Conservation (phyloP, 1,140 invertebrate species). For the Leptopilina clavipes region DNA sequence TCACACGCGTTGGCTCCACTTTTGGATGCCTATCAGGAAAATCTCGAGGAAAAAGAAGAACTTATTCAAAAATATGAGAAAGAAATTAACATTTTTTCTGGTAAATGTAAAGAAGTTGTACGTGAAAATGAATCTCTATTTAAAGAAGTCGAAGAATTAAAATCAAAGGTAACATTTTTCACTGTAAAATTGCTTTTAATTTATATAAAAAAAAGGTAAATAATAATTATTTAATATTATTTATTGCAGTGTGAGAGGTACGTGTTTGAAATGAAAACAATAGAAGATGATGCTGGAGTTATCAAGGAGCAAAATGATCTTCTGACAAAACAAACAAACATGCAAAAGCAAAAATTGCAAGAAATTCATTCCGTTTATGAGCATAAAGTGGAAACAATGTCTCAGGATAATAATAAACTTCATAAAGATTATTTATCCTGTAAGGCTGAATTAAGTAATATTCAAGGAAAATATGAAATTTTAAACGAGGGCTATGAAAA, state of each 20-base stretch:
- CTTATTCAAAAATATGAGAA: slow-evolving; percentile 78
- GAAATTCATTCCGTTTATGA: slow-evolving; percentile 79
- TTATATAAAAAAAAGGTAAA: neutral
- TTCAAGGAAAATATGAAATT: slow-evolving; percentile 76
- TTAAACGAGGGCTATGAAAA: slow-evolving; percentile 75
- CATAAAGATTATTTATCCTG: slow-evolving; percentile 76
- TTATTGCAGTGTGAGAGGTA: slow-evolving; percentile 66
- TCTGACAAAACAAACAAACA: slow-evolving; percentile 71
- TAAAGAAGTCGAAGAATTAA: slow-evolving; percentile 75
- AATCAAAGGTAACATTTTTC: slow-evolving; percentile 76
- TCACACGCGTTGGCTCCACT: slow-evolving; percentile 78
- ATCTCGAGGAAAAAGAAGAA: slow-evolving; percentile 79
- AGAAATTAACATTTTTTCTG: slow-evolving; percentile 78
- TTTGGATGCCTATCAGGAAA: slow-evolving; percentile 81
- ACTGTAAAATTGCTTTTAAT: too few relatives aligned
- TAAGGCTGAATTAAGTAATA: slow-evolving; percentile 75
- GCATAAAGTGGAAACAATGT: slow-evolving; percentile 77
- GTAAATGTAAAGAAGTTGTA: slow-evolving; percentile 78
- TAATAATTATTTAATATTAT: slow-evolving; percentile 6
- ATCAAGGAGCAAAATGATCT: slow-evolving; percentile 78
- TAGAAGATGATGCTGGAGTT: slow-evolving; percentile 75
- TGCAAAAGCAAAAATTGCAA: slow-evolving; percentile 78
- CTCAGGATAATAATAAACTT: slow-evolving; percentile 77
- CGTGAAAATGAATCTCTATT: slow-evolving; percentile 80
- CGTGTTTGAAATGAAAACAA: slow-evolving; percentile 64